Conservation (phyloP, 2,797 vertebrate genomes). For the Coregonus suidteri region DNA sequence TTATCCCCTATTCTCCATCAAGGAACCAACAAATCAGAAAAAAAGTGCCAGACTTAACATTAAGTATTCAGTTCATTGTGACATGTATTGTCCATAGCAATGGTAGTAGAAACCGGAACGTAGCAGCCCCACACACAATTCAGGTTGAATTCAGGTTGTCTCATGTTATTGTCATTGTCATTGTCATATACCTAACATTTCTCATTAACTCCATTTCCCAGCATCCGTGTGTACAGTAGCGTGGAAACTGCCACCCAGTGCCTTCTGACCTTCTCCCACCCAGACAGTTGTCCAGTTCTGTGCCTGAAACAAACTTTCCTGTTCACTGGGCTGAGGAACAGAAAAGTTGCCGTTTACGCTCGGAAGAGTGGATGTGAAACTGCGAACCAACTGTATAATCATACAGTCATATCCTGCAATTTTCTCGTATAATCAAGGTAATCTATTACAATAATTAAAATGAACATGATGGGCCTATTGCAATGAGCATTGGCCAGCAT, state of each 20-base stretch:
- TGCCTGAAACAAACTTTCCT: constrained; percentile 81
- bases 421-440: too few relatives aligned
- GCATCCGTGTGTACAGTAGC: constrained; percentile 82
- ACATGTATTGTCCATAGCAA: neutral
- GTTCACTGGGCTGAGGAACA: constrained; percentile 83
- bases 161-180: neutral
- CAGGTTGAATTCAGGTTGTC: neutral
- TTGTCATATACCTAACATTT: neutral
- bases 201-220: constrained; percentile 45
- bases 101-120: neutral
- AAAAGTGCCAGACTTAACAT: too few relatives aligned
- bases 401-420: too few relatives aligned
- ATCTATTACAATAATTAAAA: too few relatives aligned
- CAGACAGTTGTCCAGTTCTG: constrained; percentile 75
- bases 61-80: too few relatives aligned
- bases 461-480: too few relatives aligned
- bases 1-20: neutral
- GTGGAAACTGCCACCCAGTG: constrained; percentile 85
- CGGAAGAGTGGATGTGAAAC: constrained; percentile 71
- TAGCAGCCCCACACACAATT: neutral
- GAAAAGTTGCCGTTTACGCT: constrained; percentile 81
- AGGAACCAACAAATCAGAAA: too few relatives aligned
- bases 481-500: too few relatives aligned
- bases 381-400: neutral
- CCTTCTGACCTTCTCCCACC: constrained; percentile 75